A percentile compares a stretch with the other conserved stretches of the same genome.
Conservation (phyloP, 1,140 invertebrate genomes). For the Rhopalosiphum padi region DNA sequence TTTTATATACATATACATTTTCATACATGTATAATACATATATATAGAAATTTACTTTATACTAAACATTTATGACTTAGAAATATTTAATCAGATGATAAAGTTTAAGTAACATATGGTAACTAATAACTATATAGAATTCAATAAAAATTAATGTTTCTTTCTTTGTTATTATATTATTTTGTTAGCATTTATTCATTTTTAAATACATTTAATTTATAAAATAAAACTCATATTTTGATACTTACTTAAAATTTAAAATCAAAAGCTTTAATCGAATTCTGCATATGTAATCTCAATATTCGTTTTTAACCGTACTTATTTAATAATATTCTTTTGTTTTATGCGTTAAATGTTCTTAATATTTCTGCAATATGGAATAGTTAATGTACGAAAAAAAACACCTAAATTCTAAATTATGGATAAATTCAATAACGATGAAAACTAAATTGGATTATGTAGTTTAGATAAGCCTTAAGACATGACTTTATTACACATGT, state of each 20-base stretch:
- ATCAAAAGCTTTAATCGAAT: neutral
- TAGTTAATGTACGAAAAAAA: neutral
- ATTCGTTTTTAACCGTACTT: neutral
- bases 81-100: neutral
- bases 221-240: neutral
- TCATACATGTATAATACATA: neutral
- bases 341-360: neutral
- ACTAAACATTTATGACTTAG: neutral
- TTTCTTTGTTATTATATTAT: neutral
- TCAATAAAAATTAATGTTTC: neutral
- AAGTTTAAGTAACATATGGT: neutral
- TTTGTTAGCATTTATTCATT: neutral
- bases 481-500: neutral
- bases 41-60: neutral
- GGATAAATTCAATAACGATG: neutral
- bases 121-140: neutral
- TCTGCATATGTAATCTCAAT: neutral
- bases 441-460: slow-evolving; percentile 33
- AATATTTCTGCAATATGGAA: neutral
- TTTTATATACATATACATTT: neutral
- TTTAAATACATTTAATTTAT: neutral
- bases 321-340: neutral
- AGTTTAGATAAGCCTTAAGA: neutral
- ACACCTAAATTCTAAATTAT: neutral
- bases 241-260: neutral